Percentiles rank a stretch among this genome's conserved stretches.
Conservation (phyloP, 2,797 vertebrate genomes). For the Morus bassanus region DNA sequence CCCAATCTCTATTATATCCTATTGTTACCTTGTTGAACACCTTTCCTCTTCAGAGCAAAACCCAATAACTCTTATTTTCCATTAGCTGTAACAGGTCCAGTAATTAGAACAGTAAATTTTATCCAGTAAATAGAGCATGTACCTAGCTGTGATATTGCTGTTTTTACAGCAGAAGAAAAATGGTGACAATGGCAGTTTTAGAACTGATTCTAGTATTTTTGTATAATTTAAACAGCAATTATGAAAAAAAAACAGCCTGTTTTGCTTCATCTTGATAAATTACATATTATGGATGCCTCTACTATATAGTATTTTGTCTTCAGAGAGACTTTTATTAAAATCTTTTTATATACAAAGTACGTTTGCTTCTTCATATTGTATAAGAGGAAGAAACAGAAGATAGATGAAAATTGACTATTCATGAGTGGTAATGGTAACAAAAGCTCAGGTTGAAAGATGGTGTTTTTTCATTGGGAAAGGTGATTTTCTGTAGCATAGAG, state of each 20-base stretch:
- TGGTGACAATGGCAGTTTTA: conserved; percentile 3
- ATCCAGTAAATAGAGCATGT: neutral
- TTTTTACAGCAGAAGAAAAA: conserved; percentile 31
- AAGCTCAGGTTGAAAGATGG: neutral
- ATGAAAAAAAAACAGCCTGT: neutral
- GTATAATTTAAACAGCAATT: conserved; percentile 5
- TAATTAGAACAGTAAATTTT: conserved; percentile 66
- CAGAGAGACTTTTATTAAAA: neutral
- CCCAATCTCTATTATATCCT: neutral
- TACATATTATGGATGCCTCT: neutral
- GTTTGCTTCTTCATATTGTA: neutral
- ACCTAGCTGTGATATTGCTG: conserved; percentile 18
- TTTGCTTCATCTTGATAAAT: conserved; percentile 19
- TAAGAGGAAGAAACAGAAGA: neutral
- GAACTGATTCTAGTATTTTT: neutral
- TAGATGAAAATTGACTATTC: neutral
- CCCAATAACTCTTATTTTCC: conserved; percentile 34
- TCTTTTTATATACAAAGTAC: neutral
- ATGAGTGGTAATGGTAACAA: neutral
- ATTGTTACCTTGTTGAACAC: conserved; percentile 18
- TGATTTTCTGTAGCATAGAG: neutral
- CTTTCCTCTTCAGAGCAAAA: conserved; percentile 9
- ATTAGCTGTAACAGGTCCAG: conserved; percentile 16
- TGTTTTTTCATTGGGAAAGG: neutral
- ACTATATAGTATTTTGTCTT: neutral